Evolutionary conservation across 2,113 vertebrate genomes (phyloP), one percentile per base, ranked within the genome.

Genomic region (Ploceus nigricollis): DNA sequence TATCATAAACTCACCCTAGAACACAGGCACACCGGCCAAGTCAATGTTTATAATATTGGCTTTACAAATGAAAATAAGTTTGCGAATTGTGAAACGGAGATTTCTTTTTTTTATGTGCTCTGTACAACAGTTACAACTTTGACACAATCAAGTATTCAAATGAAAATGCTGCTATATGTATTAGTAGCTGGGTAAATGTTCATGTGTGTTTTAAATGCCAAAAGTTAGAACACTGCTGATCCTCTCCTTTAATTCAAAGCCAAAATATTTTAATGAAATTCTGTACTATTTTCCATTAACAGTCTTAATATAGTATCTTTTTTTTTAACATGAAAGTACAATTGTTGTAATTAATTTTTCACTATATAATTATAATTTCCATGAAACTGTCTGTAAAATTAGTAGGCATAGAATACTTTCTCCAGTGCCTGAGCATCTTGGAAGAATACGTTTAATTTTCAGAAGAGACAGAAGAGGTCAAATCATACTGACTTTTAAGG

Each of bases 241-340:
- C 30, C 25, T 69, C 40, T 73, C 28, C 58, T 44, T 82, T 69
- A 57, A 96, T 86, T 82, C 71, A 86, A 90, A 92, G 80, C 40
- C 64, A 73, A 90, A 75, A 50, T 70, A 73, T 82, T 91, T 80
- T 35, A 94, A 90, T 70, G 40, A 64, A 44, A 68, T 73, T 61
- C 58, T 72, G 30, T 80, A 39, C 24, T 90, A n/a, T 94, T 93
- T 96, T 87, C 75, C 56, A 54, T 25, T 66, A 82, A 77, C 27
- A 39, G 63, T 25, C 76, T 90, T 82, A 69, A 93, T 85, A 83
- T 17, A 24, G 45, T 53, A 30, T 37, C n/a, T n/a, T 8, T 13
- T 58, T 85, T 93, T 91, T 95, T 93, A 83, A 73, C 71, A 93
- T 90, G 71, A 97, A 96, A 93, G 90, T 54, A 66, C 73, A 75